phyloP scores from a whole-genome alignment of 2,797 vertebrate species.

The Somateria mollissima region DNA sequence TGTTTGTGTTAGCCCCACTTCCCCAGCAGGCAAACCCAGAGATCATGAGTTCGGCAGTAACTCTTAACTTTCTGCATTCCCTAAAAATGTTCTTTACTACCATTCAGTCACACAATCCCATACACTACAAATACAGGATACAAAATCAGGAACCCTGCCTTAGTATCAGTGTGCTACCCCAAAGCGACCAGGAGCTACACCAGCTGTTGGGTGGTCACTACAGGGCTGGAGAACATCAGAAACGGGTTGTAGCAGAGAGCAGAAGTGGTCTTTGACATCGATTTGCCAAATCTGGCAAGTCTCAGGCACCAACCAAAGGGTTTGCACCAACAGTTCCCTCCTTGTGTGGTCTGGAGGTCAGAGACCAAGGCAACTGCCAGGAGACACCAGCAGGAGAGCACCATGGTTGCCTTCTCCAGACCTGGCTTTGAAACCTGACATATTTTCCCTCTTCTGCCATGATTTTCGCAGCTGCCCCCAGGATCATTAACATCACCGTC shows the following conservation, averaged over 20 bases:
- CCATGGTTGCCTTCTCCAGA: not conserved
- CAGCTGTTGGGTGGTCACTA: not conserved
- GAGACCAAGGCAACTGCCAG: not conserved
- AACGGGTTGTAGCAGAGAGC: not conserved
- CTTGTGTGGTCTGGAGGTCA: accelerated
- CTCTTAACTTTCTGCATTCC: not conserved
- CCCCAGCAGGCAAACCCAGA: not conserved
- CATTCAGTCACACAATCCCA: not conserved
- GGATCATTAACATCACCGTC: conserved; percentile 86
- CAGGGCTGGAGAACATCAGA: not conserved
- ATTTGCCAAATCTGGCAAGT: not conserved
- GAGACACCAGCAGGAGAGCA: accelerated
- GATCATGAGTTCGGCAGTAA: accelerated
- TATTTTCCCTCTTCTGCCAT: accelerated
- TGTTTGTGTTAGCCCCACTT: not conserved
- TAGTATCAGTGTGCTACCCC: too few species aligned
- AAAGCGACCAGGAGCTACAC: not conserved
- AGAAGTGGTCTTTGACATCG: too few species aligned
- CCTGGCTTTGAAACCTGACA: not conserved
- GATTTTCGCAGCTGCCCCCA: conserved; percentile 80
- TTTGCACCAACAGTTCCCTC: accelerated
- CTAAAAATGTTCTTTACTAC: not conserved
- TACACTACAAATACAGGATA: not conserved
- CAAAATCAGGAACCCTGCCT: not conserved
- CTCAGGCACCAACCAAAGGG: not conserved